phyloP scores from a whole-genome alignment of 2,888 invertebrate species.

The Aquatica leii region DNA sequence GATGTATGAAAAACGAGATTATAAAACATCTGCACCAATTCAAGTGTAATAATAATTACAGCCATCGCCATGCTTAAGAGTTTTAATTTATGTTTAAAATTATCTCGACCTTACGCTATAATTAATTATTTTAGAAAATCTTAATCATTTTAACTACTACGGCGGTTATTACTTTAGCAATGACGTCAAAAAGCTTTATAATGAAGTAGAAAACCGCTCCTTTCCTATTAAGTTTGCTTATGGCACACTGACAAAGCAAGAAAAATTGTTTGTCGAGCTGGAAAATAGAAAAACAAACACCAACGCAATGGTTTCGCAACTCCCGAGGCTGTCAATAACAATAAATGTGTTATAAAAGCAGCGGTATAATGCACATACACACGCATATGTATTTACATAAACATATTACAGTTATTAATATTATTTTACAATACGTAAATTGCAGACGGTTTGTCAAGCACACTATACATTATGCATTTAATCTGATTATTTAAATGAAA shows the following conservation, averaged over 20 bases:
- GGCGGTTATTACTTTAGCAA: constrained; percentile 3
- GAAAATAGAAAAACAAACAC: constrained; percentile 35
- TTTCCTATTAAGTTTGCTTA: constrained; percentile 26
- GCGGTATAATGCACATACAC: too few relatives aligned
- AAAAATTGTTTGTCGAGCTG: constrained; percentile 31
- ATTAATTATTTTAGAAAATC: constrained; percentile 18
- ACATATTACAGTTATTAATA: too few relatives aligned
- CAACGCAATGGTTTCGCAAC: too few relatives aligned
- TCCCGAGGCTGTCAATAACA: constrained; percentile 18
- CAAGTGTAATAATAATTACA: constrained; percentile 12
- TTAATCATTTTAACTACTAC: constrained; percentile 6
- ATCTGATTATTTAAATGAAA: constrained; percentile 10
- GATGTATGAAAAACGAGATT: constrained; percentile 20
- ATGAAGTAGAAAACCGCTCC: constrained; percentile 26
- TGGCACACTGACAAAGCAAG: constrained; percentile 33
- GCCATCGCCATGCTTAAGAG: neutral
- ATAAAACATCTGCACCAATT: constrained; percentile 28
- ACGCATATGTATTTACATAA: constrained; percentile 3
- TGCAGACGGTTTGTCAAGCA: neutral
- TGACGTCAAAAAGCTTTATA: constrained; percentile 25
- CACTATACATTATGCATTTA: neutral
- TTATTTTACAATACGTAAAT: neutral
- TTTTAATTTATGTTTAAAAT: neutral
- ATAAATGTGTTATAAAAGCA: neutral
- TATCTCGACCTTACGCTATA: constrained; percentile 9